Percentiles rank a stretch among this genome's conserved stretches.
Evolutionary conservation across 2,888 invertebrate species (phyloP).

Genomic region (Julus scandinavius): DNA sequence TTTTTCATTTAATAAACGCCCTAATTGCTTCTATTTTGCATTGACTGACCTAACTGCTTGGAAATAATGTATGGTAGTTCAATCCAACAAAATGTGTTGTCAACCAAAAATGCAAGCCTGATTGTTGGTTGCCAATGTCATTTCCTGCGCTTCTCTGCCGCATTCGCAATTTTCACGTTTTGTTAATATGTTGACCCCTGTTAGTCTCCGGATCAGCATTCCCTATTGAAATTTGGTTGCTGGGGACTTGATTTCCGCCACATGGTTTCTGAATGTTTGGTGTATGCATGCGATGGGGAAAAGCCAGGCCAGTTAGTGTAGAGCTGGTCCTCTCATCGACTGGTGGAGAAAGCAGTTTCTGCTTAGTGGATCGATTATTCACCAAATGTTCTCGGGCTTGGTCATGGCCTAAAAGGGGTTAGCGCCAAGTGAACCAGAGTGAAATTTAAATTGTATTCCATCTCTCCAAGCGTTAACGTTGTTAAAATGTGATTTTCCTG

Average conservation of each 20-base stretch:
- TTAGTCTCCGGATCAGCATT: constrained; percentile 34
- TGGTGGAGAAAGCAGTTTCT: not conserved
- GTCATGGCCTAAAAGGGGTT: constrained; percentile 26
- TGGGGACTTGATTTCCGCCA: constrained; percentile 40
- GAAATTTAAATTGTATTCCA: constrained; percentile 36
- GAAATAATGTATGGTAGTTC: not conserved
- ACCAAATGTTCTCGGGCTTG: constrained; percentile 11
- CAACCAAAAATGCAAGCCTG: not conserved
- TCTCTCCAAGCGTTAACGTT: constrained; percentile 26
- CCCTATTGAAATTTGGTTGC: constrained; percentile 40
- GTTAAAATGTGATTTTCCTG: constrained; percentile 31
- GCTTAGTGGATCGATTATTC: constrained; percentile 36
- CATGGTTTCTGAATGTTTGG: not conserved
- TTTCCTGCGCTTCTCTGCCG: not conserved
- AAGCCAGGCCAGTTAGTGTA: not conserved
- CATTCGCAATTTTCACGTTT: constrained; percentile 6
- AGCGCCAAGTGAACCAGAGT: constrained; percentile 36
- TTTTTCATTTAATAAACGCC: constrained; percentile 16
- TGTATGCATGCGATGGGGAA: not conserved
- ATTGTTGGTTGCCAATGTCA: not conserved
- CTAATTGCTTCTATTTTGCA: not conserved
- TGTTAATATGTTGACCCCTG: constrained; percentile 38
- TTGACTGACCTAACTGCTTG: not conserved
- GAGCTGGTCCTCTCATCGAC: not conserved
- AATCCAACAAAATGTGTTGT: constrained; percentile 10